A percentile compares a stretch with the other conserved stretches of the same genome.
phyloP scores from a whole-genome alignment of 2,797 vertebrate genomes.

The Buceros bicornis region DNA sequence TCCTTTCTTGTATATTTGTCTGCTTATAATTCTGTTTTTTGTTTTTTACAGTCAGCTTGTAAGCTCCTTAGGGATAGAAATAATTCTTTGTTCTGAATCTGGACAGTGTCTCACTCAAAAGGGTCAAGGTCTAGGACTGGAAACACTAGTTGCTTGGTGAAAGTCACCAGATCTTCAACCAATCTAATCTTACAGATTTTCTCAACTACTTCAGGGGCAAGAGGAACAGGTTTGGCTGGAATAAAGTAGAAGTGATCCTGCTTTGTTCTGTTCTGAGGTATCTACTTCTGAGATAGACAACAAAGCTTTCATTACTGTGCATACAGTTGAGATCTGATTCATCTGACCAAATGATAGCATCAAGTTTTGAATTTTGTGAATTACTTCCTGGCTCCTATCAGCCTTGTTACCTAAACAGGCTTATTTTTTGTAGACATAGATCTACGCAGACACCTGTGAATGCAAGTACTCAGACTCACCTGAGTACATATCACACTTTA shows the following conservation, averaged over 20 bases:
- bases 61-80: neutral
- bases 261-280: neutral
- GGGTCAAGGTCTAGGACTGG: neutral
- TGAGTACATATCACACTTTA: neutral
- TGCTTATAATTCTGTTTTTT: neutral
- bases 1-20: neutral
- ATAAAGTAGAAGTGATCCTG: neutral
- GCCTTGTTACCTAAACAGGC: neutral
- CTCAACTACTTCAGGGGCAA: neutral
- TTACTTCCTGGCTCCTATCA: neutral
- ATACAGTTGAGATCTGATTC: neutral
- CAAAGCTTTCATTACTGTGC: neutral
- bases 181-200: neutral
- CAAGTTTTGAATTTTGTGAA: neutral
- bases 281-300: neutral
- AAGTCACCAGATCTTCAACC: neutral
- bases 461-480: neutral
- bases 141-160: neutral
- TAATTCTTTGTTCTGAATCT: neutral
- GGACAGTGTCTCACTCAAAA: neutral
- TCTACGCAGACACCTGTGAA: neutral
- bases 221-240: neutral
- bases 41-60: neutral
- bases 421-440: neutral
- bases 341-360: neutral